Evolutionary conservation across 37 sponge, comb jelly and placozoan genomes (phyloP).

Genomic region (Geodia barretti): DNA sequence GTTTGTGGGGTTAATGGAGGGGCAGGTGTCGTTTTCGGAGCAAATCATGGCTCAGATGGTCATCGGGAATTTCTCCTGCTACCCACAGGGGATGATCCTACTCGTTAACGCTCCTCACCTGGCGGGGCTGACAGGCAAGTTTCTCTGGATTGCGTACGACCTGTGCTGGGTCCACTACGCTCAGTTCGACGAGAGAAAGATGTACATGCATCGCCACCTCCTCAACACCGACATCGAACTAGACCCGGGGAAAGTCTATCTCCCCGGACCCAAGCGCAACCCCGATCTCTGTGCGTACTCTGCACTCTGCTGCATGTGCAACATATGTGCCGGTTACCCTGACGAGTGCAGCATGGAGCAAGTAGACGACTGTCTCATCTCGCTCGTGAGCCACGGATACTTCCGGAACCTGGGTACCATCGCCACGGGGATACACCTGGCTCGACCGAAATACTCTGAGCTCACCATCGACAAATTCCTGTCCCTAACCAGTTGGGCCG

Average conservation of each 20-base stretch:
- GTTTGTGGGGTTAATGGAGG: not conserved
- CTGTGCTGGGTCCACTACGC: not conserved
- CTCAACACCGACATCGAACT: not conserved
- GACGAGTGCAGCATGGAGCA: constrained; percentile 10
- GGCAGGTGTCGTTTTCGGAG: constrained; percentile 16
- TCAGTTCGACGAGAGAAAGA: constrained; percentile 20
- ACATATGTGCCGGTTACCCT: constrained; percentile 35
- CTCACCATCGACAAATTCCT: constrained; percentile 27
- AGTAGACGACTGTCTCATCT: constrained; percentile 17
- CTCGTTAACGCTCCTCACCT: constrained; percentile 27
- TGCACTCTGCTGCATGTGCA: constrained; percentile 15
- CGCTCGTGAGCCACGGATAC: constrained; percentile 26
- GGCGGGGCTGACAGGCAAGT: constrained; percentile 1
- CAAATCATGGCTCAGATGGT: constrained; percentile 7
- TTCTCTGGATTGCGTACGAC: constrained; percentile 27
- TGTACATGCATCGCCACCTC: constrained; percentile 1
- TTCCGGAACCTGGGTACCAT: constrained; percentile 12
- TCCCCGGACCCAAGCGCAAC: not conserved
- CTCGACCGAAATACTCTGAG: constrained; percentile 15
- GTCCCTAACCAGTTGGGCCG: constrained; percentile 19
- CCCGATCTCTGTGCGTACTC: constrained; percentile 19
- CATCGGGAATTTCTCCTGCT: constrained; percentile 35
- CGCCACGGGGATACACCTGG: constrained; percentile 14
- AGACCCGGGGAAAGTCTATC: not conserved
- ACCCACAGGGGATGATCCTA: not conserved